Evolutionary conservation across 2,888 invertebrate species (phyloP).

Genomic region (Rhamnusium bicolor): DNA sequence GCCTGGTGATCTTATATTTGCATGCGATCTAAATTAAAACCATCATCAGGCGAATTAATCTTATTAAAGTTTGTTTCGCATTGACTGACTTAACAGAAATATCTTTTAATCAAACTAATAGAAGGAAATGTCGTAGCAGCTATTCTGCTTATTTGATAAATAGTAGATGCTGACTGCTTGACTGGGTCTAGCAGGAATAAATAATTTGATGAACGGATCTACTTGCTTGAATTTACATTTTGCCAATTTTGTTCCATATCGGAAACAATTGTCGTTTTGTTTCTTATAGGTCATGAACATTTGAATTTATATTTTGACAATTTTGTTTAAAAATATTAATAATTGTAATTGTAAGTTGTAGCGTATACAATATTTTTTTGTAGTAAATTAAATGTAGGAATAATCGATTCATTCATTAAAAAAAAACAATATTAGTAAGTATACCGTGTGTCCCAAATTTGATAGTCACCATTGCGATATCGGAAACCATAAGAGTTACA

Average conservation of each 20-base stretch:
- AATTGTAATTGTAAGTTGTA: too few relatives aligned
- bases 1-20: conserved; percentile 39
- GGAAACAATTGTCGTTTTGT: too few relatives aligned
- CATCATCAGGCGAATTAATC: conserved; percentile 38
- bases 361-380: too few relatives aligned
- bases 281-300: too few relatives aligned
- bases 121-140: conserved; percentile 27
- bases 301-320: too few relatives aligned
- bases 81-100: conserved; percentile 27
- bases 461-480: too few relatives aligned
- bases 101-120: conserved; percentile 36
- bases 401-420: too few relatives aligned
- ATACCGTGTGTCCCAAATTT: too few relatives aligned
- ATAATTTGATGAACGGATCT: conserved; percentile 16
- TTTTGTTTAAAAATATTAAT: too few relatives aligned
- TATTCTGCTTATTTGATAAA: conserved; percentile 10
- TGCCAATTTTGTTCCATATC: background rate
- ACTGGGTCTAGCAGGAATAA: conserved; percentile 3
- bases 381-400: too few relatives aligned
- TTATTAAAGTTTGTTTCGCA: conserved; percentile 35
- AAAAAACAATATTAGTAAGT: too few relatives aligned
- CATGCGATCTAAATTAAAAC: conserved; percentile 45
- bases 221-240: background rate
- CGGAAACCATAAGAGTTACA: too few relatives aligned
- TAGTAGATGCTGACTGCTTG: conserved; percentile 4